These are phyloP conservation scores for Bombus balteatus DNA, from an alignment of 1,140 invertebrate species.

Conservation along the genomic window DNA sequence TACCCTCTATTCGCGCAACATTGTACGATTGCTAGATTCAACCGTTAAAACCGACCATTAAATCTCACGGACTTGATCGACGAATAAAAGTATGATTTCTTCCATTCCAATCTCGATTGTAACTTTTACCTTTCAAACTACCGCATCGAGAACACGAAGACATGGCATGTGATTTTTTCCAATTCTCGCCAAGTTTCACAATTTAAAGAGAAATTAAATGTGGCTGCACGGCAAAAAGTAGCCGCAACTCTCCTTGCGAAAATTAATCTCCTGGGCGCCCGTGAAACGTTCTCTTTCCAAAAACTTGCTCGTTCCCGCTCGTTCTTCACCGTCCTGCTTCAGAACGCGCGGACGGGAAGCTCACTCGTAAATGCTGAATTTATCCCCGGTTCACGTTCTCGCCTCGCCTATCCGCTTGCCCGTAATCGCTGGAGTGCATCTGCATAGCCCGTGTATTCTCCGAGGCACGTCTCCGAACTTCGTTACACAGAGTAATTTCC, in stretches of 20 bases:
- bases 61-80: background rate
- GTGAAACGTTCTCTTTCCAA: background rate
- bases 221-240: background rate
- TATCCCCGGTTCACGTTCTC: background rate
- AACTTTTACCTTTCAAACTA: no score
- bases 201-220: background rate
- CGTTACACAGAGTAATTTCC: slow-evolving; percentile 39
- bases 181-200: background rate
- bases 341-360: background rate
- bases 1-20: background rate
- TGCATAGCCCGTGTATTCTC: background rate
- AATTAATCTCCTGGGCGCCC: background rate
- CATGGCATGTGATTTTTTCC: background rate
- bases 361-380: background rate
- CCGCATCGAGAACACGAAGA: no score
- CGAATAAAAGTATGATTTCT: background rate
- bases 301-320: slow-evolving; percentile 13
- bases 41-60: background rate
- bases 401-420: background rate
- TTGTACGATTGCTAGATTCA: background rate
- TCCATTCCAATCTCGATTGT: background rate
- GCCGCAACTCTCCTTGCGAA: background rate
- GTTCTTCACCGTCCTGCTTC: background rate
- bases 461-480: slow-evolving; percentile 27
- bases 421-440: slow-evolving; percentile 17